phyloP scores from a whole-genome alignment of 2,888 invertebrate species.

The Eugnorisma glareosa region DNA sequence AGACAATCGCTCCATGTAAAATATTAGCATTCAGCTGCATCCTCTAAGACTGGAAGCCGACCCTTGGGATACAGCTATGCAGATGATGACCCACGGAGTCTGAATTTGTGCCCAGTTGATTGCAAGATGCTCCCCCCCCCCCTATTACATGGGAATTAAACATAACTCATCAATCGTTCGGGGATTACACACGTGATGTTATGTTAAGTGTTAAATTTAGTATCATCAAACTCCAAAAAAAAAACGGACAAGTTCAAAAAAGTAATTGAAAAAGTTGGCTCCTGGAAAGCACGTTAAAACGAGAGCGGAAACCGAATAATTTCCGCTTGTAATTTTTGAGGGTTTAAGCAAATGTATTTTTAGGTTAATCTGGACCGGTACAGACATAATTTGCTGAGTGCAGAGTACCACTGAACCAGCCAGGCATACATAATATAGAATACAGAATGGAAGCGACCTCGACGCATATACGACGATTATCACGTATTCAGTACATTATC shows the following conservation, averaged over 20 bases:
- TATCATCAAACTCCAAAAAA: not conserved
- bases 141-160: not conserved
- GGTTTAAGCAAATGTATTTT: not conserved
- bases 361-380: not conserved
- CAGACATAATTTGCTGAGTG: not conserved
- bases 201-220: not conserved
- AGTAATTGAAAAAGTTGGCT: not conserved
- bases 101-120: not conserved
- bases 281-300: not conserved
- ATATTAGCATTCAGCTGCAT: too few species aligned
- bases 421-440: too few species aligned
- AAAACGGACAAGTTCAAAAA: not conserved
- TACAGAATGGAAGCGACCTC: too few species aligned
- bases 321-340: not conserved
- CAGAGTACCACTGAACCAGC: not conserved
- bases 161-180: not conserved
- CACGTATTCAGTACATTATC: too few species aligned
- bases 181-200: not conserved
- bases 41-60: too few species aligned
- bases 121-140: not conserved
- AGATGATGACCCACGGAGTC: not conserved
- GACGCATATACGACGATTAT: too few species aligned
- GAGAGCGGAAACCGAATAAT: not conserved
- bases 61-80: too few species aligned
- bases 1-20: too few species aligned